Conservation (phyloP, 2,797 vertebrate species). For the Choloepus didactylus region DNA sequence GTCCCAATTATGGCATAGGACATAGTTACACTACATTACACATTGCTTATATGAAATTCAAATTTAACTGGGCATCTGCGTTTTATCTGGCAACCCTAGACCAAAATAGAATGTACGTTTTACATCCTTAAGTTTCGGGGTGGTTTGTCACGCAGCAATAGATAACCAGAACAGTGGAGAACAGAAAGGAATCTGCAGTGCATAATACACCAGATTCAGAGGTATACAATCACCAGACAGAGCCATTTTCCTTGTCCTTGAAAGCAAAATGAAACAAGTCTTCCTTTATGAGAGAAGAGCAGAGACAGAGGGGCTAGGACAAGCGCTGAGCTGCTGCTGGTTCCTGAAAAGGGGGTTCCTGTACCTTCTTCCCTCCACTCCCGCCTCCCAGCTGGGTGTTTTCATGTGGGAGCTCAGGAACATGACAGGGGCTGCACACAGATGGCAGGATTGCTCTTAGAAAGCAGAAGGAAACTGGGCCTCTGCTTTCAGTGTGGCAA, state of each 20-base stretch:
- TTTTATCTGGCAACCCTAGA: neutral
- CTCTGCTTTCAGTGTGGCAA: neutral
- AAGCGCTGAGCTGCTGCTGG: neutral
- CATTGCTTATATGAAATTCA: neutral
- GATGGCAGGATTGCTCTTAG: neutral
- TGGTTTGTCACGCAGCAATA: neutral
- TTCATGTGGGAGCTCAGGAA: fast-evolving
- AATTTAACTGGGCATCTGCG: neutral
- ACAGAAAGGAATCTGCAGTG: neutral
- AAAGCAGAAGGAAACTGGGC: neutral
- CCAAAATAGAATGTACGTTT: neutral
- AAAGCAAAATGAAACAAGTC: neutral
- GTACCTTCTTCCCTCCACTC: no score
- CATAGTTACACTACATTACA: neutral
- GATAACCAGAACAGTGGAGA: neutral
- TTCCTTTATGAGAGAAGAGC: neutral
- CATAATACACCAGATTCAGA: neutral
- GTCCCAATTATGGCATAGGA: neutral
- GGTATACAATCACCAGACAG: neutral
- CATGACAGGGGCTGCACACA: neutral
- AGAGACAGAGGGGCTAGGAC: neutral
- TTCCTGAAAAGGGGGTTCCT: neutral
- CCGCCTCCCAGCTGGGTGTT: neutral
- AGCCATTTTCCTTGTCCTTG: neutral
- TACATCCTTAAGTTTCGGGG: neutral